Evolutionary conservation across 1,140 invertebrate species (phyloP).

Genomic region (Xylocopa sonorina): DNA sequence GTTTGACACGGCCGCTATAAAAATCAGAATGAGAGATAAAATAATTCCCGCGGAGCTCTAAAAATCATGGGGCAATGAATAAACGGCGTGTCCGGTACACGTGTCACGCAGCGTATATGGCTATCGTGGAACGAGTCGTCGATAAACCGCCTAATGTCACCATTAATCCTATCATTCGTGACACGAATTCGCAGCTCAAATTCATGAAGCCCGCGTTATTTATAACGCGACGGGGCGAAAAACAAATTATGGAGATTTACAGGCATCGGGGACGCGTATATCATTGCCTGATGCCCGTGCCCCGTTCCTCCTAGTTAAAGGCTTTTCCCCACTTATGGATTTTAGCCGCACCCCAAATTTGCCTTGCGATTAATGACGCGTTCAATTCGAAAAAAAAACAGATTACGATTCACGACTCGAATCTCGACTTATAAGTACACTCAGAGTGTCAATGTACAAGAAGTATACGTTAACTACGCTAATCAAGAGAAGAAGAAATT

Average conservation of each 20-base stretch:
- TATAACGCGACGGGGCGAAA: conserved; percentile 60
- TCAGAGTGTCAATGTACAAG: too few relatives aligned
- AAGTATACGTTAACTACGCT: too few relatives aligned
- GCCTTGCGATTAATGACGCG: too few relatives aligned
- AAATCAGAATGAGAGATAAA: not conserved
- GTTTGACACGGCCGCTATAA: conserved; percentile 4
- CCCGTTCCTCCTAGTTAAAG: conserved; percentile 41
- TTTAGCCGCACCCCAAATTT: too few relatives aligned
- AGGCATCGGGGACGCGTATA: conserved; percentile 58
- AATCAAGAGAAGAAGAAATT: too few relatives aligned
- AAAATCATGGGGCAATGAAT: not conserved
- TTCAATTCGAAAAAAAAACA: too few relatives aligned
- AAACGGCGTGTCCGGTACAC: not conserved
- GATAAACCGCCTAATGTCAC: conserved; percentile 72
- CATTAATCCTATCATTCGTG: conserved; percentile 71
- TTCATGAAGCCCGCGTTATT: conserved; percentile 57
- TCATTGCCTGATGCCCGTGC: conserved; percentile 48
- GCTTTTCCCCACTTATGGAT: too few relatives aligned
- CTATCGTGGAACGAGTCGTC: conserved; percentile 41
- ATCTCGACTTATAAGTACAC: too few relatives aligned
- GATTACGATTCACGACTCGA: too few relatives aligned
- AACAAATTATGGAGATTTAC: conserved; percentile 70
- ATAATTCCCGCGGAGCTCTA: not conserved
- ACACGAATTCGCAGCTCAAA: conserved; percentile 61
- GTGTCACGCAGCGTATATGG: not conserved